Evolutionary conservation across 2,888 invertebrate genomes (phyloP).

Genomic region (Trisateles emortualis): DNA sequence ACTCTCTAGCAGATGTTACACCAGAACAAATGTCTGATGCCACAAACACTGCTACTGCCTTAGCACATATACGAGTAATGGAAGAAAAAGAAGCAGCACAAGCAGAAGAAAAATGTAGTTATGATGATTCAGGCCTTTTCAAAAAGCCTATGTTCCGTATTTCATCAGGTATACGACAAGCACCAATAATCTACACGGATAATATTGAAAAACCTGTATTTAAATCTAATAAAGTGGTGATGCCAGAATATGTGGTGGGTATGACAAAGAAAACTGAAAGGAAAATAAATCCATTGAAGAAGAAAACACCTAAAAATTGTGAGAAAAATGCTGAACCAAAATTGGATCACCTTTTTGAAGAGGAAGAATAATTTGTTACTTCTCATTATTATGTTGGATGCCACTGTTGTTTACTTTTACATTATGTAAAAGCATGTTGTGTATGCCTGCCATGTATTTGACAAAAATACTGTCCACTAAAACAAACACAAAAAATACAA

Average conservation of each 20-base stretch:
- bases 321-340: slow-evolving; percentile 69
- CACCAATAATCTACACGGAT: slow-evolving; percentile 29
- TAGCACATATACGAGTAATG: slow-evolving; percentile 91
- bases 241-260: slow-evolving; percentile 95
- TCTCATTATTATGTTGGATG: too few relatives aligned
- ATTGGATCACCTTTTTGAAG: slow-evolving; percentile 80
- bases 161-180: slow-evolving; percentile 68
- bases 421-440: too few relatives aligned
- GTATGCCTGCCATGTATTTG: too few relatives aligned
- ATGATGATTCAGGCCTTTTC: slow-evolving; percentile 61
- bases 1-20: slow-evolving; percentile 92
- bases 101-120: slow-evolving; percentile 58
- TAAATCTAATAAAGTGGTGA: slow-evolving; percentile 90
- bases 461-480: too few relatives aligned
- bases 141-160: slow-evolving; percentile 77
- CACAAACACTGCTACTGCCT: slow-evolving; percentile 92
- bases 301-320: slow-evolving; percentile 25
- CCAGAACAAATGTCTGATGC: slow-evolving; percentile 92
- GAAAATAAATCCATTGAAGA: slow-evolving; percentile 57
- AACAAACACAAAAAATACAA: too few relatives aligned
- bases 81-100: slow-evolving; percentile 80
- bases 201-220: slow-evolving; percentile 80
- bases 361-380: slow-evolving; percentile 57
- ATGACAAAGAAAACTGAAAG: slow-evolving; percentile 85
- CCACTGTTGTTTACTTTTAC: too few relatives aligned